A percentile compares a stretch with the other conserved stretches of the same genome.
Evolutionary conservation across 2,888 invertebrate species (phyloP).

Genomic region (Drosophila borealis): DNA sequence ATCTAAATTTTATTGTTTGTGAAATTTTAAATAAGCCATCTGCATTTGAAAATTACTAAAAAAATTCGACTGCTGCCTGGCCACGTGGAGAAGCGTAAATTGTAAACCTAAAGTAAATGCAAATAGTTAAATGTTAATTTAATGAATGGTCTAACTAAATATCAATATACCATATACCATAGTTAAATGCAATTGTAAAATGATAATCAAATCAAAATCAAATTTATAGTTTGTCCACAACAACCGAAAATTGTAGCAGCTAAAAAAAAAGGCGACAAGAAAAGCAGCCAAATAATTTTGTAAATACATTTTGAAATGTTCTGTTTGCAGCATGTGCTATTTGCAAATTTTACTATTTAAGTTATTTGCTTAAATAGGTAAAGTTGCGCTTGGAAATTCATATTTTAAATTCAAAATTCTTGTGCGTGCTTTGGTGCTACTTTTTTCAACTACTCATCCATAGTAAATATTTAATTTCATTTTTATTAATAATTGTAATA

Average conservation of each 20-base stretch:
- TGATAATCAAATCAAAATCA: constrained; percentile 70
- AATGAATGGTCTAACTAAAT: constrained; percentile 58
- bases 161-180: constrained; percentile 60
- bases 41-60: background rate
- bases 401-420: constrained; percentile 8
- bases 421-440: constrained; percentile 32
- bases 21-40: background rate
- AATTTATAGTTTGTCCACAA: constrained; percentile 49
- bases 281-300: background rate
- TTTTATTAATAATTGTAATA: constrained; percentile 50
- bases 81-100: constrained; percentile 37
- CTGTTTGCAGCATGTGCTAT: constrained; percentile 26
- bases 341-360: constrained; percentile 65
- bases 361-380: constrained; percentile 62
- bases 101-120: constrained; percentile 39
- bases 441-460: constrained; percentile 52
- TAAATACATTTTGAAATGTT: background rate
- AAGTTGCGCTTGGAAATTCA: constrained; percentile 50
- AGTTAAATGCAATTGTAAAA: constrained; percentile 74
- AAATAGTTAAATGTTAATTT: constrained; percentile 75
- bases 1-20: constrained; percentile 1
- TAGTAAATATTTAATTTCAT: constrained; percentile 63
- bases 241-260: constrained; percentile 35
- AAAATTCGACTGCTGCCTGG: constrained; percentile 20
- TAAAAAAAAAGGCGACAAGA: constrained; percentile 5